phyloP scores from a whole-genome alignment of 2,888 invertebrate species.

The Tenthredo notha region DNA sequence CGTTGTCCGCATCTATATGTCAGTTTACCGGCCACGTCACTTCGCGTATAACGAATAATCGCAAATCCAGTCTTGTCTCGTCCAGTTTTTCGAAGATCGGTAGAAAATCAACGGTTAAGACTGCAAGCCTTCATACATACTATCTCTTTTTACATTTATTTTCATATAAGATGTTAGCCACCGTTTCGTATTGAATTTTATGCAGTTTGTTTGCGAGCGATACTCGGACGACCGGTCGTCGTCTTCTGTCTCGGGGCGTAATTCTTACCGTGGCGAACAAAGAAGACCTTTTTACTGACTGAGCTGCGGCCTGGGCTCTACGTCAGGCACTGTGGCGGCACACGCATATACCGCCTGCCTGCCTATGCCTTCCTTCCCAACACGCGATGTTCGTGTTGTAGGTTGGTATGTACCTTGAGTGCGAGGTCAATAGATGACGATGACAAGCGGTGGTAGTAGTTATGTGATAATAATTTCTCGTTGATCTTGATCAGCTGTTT shows the following conservation, averaged over 20 bases:
- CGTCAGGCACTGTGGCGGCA: slow-evolving; percentile 36
- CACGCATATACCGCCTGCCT: slow-evolving; percentile 31
- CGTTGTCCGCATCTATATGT: slow-evolving; percentile 38
- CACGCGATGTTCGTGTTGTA: slow-evolving; percentile 27
- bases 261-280: slow-evolving; percentile 43
- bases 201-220: slow-evolving; percentile 14
- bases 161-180: not conserved
- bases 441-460: not conserved
- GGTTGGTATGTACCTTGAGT: slow-evolving; percentile 29
- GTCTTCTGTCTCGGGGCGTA: slow-evolving; percentile 24
- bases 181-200: not conserved
- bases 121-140: not conserved
- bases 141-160: not conserved
- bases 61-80: not conserved
- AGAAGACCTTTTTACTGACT: slow-evolving; percentile 51
- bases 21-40: slow-evolving; percentile 35
- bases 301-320: slow-evolving; percentile 33
- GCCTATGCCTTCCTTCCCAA: not conserved
- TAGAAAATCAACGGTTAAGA: not conserved
- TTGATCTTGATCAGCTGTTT: slow-evolving; percentile 22
- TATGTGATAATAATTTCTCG: not conserved
- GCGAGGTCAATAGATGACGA: slow-evolving; percentile 33
- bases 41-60: not conserved
- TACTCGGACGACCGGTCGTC: slow-evolving; percentile 37
- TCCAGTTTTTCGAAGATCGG: not conserved